These are phyloP conservation scores for Crotalus helleri DNA, from an alignment of 2,113 vertebrate genomes.

Conservation along the genomic window DNA sequence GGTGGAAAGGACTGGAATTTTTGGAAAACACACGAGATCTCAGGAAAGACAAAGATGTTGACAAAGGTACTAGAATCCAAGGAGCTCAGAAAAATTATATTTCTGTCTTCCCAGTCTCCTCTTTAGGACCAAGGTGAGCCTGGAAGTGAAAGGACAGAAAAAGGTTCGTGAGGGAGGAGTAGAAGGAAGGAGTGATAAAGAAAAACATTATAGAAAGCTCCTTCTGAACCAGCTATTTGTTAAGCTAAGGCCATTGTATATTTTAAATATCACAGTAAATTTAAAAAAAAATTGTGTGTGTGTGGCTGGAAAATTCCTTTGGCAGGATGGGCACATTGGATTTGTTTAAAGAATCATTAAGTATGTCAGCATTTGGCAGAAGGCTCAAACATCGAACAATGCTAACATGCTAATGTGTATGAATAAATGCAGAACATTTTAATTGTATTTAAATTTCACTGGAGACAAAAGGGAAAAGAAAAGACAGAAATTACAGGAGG, in stretches of 20 bases:
- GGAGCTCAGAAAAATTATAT: not conserved
- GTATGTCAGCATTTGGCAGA: not conserved
- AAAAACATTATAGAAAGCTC: not conserved
- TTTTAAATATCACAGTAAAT: not conserved
- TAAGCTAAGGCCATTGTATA: not conserved
- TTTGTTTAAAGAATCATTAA: not conserved
- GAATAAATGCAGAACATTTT: not conserved
- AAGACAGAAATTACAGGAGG: not conserved
- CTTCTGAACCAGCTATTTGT: not conserved
- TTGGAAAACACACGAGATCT: not conserved
- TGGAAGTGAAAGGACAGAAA: not conserved
- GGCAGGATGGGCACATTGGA: not conserved
- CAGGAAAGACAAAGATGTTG: not conserved
- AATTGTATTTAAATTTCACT: not conserved
- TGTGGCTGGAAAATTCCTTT: not conserved
- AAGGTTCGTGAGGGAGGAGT: not conserved
- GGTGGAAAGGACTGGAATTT: not conserved
- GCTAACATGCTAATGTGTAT: not conserved
- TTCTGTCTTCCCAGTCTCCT: not conserved
- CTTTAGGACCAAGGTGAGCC: not conserved
- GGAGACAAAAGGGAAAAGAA: not conserved
- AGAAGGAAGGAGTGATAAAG: not conserved
- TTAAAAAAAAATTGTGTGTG: not conserved
- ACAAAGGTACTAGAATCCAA: not conserved
- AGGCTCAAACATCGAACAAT: not conserved